phyloP scores from a whole-genome alignment of 2,888 invertebrate species.

The Thecophora atra region DNA sequence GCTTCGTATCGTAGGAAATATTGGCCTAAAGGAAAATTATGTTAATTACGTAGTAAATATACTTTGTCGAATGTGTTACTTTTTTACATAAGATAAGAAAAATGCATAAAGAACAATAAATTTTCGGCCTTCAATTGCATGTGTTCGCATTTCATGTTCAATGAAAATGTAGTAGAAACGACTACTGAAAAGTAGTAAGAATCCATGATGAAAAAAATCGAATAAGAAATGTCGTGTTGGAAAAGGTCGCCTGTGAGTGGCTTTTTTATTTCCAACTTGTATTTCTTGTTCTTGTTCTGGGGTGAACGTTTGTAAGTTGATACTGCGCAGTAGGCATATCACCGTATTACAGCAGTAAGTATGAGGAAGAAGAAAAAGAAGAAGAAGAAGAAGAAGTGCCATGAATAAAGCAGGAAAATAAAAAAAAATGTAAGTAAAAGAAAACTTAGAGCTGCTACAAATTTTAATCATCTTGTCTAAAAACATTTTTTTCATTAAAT shows the following conservation, averaged over 20 bases:
- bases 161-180: not conserved
- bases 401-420: too few relatives aligned
- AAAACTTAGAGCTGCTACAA: too few relatives aligned
- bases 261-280: too few relatives aligned
- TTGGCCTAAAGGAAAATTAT: too few relatives aligned
- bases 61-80: too few relatives aligned
- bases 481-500: too few relatives aligned
- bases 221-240: constrained; percentile 3
- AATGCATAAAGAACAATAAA: too few relatives aligned
- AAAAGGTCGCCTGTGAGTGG: constrained; percentile 17
- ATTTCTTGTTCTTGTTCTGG: not conserved
- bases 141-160: constrained; percentile 24
- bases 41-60: too few relatives aligned
- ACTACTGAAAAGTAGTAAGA: not conserved
- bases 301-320: constrained; percentile 3
- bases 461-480: too few relatives aligned
- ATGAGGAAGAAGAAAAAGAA: not conserved
- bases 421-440: too few relatives aligned
- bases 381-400: not conserved
- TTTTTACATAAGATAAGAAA: too few relatives aligned
- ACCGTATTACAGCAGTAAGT: not conserved
- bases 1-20: too few relatives aligned
- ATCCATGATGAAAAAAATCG: not conserved
- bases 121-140: not conserved
- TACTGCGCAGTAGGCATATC: constrained; percentile 13